Conservation (phyloP, 2,113 vertebrate genomes). For the Poecile atricapillus region DNA sequence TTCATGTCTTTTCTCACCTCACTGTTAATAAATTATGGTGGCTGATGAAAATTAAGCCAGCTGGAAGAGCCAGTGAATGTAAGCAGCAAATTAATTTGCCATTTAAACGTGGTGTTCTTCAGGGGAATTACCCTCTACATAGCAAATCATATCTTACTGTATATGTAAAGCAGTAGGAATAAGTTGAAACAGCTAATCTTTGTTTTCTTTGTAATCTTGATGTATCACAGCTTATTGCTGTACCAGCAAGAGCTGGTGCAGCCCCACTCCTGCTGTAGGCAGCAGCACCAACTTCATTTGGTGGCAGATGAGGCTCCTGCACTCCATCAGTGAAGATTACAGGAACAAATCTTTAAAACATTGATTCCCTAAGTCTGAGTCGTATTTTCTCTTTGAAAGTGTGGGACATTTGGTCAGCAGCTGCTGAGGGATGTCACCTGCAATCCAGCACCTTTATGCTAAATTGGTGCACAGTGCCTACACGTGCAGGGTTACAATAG, state of each 20-base stretch:
- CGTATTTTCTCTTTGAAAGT: not conserved
- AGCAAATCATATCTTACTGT: not conserved
- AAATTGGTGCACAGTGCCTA: not conserved
- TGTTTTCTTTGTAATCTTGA: not conserved
- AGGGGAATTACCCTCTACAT: not conserved
- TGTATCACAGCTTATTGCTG: not conserved
- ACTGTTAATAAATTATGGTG: conserved; percentile 80
- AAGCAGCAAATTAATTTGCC: conserved; percentile 74
- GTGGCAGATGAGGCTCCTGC: not conserved
- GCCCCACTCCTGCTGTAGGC: not conserved
- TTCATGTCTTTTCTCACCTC: conserved; percentile 81
- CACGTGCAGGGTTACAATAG: not conserved
- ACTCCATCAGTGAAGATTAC: not conserved
- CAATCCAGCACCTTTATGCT: not conserved
- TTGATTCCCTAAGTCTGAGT: not conserved
- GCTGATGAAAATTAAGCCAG: conserved; percentile 76
- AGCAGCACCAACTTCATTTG: not conserved
- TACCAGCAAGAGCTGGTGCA: not conserved
- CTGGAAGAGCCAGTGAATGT: conserved; percentile 62
- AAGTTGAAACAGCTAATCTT: not conserved
- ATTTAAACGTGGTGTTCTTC: conserved; percentile 47
- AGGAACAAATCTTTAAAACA: not conserved
- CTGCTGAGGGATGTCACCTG: not conserved
- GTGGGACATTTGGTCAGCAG: not conserved
- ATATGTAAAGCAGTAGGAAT: not conserved